Conservation (phyloP, 2,113 vertebrate species). For the Elanus axillaris region DNA sequence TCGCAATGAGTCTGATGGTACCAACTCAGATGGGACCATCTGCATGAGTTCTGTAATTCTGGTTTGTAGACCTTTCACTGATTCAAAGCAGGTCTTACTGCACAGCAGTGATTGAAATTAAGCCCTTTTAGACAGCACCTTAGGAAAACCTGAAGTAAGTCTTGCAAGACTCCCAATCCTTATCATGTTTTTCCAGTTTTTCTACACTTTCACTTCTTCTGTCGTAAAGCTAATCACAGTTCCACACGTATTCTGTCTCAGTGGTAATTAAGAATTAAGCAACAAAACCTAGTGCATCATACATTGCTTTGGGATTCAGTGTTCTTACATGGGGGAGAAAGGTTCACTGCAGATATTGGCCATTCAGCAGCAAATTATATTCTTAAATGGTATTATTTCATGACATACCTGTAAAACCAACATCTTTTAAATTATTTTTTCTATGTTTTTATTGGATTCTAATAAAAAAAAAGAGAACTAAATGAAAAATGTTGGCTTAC, state of each 20-base stretch:
- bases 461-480: neutral
- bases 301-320: neutral
- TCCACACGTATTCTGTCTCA: neutral
- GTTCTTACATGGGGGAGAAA: neutral
- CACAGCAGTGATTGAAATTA: neutral
- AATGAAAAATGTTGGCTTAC: neutral
- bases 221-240: neutral
- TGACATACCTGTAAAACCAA: neutral
- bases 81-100: neutral
- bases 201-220: neutral
- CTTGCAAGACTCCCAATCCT: neutral
- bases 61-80: neutral
- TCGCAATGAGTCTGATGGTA: neutral
- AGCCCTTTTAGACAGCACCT: neutral
- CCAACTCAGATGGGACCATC: neutral
- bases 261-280: conserved; percentile 20
- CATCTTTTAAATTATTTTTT: neutral
- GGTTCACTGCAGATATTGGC: neutral
- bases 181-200: neutral
- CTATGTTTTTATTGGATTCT: neutral
- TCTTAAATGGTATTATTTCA: neutral
- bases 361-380: neutral
- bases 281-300: neutral
- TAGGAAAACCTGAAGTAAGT: neutral
- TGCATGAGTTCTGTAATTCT: neutral